Evolutionary conservation across 2,888 invertebrate genomes (phyloP).

Genomic region (Epirrhoe tristata): DNA sequence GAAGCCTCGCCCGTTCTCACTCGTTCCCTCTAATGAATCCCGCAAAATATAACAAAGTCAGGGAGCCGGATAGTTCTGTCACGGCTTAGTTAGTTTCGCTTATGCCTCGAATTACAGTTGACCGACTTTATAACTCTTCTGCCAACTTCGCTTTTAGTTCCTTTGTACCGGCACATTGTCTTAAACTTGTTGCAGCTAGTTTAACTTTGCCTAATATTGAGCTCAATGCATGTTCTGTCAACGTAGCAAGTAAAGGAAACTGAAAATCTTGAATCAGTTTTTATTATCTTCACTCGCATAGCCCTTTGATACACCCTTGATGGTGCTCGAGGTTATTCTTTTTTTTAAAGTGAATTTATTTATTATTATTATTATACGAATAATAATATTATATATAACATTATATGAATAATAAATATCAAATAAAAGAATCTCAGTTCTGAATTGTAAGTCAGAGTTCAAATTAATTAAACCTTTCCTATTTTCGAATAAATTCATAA

Average conservation of each 20-base stretch:
- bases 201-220: slow-evolving; percentile 38
- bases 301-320: too few relatives aligned
- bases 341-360: too few relatives aligned
- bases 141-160: slow-evolving; percentile 59
- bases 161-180: slow-evolving; percentile 51
- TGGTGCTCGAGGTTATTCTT: too few relatives aligned
- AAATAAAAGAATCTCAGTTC: neutral
- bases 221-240: slow-evolving; percentile 23
- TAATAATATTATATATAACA: too few relatives aligned
- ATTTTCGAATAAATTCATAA: neutral
- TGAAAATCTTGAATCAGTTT: neutral
- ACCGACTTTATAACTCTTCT: slow-evolving; percentile 52
- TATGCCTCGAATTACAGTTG: slow-evolving; percentile 47
- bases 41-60: slow-evolving; percentile 22
- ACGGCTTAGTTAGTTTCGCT: slow-evolving; percentile 41
- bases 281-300: neutral
- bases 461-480: neutral
- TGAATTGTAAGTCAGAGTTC: neutral
- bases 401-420: too few relatives aligned
- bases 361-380: too few relatives aligned
- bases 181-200: slow-evolving; percentile 39
- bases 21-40: slow-evolving; percentile 19
- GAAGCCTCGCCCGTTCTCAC: slow-evolving; percentile 1
- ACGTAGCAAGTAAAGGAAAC: neutral
- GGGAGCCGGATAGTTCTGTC: slow-evolving; percentile 27